Base-by-base conservation (phyloP, 35 echinoderm and acorn worm species). In the Patiria miniata region DNA sequence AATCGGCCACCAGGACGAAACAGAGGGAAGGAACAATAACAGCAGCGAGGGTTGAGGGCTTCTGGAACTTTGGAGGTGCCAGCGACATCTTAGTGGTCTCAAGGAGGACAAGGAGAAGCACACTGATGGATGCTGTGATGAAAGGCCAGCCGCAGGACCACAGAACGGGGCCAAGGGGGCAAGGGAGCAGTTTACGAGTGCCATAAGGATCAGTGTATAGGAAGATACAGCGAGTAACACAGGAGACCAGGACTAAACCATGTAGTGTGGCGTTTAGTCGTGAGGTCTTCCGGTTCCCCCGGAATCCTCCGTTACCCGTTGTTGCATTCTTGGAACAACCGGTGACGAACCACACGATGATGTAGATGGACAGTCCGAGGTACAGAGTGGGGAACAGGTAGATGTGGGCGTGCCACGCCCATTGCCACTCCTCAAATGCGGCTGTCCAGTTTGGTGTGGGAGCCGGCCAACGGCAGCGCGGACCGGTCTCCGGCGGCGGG, bases 61-160 rank as follows among this genome's bases (percentile, higher is more conserved):
- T 47, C 56, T 91, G 90, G 26, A 91, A 87, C 17, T 78, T 76
- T 22, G 90, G 90, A 21, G 90, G 84, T 15, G 90, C 84, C 22
- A 91, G 78, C 0, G 83, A 86, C 83, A 91, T 36, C 19, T 77
- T 76, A 0, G 90, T 91, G 10, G 90, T 91, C 39, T 91, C 90
- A 29, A 91, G 57, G 65, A 91, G 83, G 5, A 86, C 83, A 34
- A 91, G 38, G 8, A 91, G 77, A 53, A 91, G 52, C 16, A 91
- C 60, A 55, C 90, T 91, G 77, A 86, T 79, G 1, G 90, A 78
- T 18, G 84, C 56, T 12, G 68, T 76, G 38, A 91, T 40, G 28
- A 42, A 87, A 26, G 90, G 90, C 90, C 90, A 91, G 39, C 90
- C 90, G 19, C 69, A 26, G 38, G 90, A 91, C 90, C 90, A 91